Evolutionary conservation across 2,113 vertebrate genomes (phyloP).

Genomic region (mouse (Mus musculus)): GRCm39 chr7:113313501-113314000

Average conservation of each 20-base stretch:
- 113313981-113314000: neutral
- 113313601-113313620: neutral
- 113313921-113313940: neutral
- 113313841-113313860: neutral
- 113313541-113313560: neutral
- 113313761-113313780: neutral
- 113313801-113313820: neutral
- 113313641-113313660: neutral
- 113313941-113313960: slow-evolving; percentile 21
- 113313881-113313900: neutral
- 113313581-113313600: fast-evolving
- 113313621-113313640: neutral
- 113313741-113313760: neutral
- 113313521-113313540: neutral
- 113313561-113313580: neutral
- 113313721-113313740: neutral
- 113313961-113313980: neutral
- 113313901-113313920: neutral
- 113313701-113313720: fast-evolving
- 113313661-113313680: no score
- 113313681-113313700: no score
- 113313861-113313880: neutral
- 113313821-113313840: neutral
- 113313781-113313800: slow-evolving; percentile 4
- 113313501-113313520: neutral